These are phyloP conservation scores for Lasioglossum oenotherae DNA, from an alignment of 2,888 invertebrate species.

Conservation along the genomic window DNA sequence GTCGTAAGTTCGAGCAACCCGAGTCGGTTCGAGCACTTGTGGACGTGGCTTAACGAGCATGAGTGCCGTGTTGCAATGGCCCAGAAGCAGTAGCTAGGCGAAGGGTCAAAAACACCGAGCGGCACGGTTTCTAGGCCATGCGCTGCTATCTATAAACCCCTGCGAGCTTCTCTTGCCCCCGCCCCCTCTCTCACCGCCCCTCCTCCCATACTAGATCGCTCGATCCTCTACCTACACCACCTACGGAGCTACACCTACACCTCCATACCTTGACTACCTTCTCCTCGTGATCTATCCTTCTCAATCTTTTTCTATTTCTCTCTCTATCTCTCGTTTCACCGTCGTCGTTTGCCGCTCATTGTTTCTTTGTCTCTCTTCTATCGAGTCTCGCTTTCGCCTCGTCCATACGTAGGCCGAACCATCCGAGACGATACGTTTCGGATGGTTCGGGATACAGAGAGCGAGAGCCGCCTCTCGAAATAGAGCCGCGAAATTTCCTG, in stretches of 20 bases:
- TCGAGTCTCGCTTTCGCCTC: conserved; percentile 47
- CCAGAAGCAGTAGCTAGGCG: conserved; percentile 84
- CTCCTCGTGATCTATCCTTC: conserved; percentile 33
- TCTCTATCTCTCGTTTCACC: neutral
- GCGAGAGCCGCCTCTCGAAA: conserved; percentile 57
- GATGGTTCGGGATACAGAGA: conserved; percentile 41
- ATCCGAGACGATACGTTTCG: conserved; percentile 42
- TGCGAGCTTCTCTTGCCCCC: conserved; percentile 74
- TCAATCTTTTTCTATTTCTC: conserved; percentile 18
- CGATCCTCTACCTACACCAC: conserved; percentile 68
- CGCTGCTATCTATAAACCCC: conserved; percentile 84
- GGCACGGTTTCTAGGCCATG: conserved; percentile 84
- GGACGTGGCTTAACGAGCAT: conserved; percentile 67
- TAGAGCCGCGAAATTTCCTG: conserved; percentile 72
- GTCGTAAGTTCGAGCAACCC: neutral
- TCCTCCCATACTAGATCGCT: conserved; percentile 55
- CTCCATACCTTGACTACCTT: conserved; percentile 45
- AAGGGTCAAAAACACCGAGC: conserved; percentile 85
- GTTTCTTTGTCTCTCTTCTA: conserved; percentile 25
- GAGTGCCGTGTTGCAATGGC: conserved; percentile 82
- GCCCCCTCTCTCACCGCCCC: conserved; percentile 36
- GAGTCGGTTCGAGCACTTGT: conserved; percentile 34
- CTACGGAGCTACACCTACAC: conserved; percentile 58
- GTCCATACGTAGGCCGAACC: conserved; percentile 41
- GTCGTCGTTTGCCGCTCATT: neutral